Conservation (phyloP, 2,888 invertebrate genomes). For the Homarus gammarus region DNA sequence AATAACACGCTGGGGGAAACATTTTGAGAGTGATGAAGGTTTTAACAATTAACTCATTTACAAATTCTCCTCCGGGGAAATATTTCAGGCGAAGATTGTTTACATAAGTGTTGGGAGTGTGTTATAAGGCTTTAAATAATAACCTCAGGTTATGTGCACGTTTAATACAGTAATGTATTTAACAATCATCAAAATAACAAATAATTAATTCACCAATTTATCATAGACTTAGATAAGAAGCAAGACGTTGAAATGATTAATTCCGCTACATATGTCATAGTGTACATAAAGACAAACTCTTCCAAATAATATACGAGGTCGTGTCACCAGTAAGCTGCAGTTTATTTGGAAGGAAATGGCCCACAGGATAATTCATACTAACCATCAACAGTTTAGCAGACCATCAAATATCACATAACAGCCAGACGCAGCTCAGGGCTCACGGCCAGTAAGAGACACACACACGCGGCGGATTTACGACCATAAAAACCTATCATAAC, state of each 20-base stretch:
- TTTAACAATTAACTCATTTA: no score
- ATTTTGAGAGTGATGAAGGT: no score
- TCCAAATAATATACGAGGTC: neutral
- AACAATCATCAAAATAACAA: neutral
- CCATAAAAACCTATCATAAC: slow-evolving; percentile 8
- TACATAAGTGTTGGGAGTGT: no score
- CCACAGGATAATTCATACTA: neutral
- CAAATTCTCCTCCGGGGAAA: no score
- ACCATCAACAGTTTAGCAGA: slow-evolving; percentile 16
- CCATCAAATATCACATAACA: neutral
- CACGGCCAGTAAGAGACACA: neutral
- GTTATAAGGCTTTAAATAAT: no score
- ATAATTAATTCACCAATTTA: neutral
- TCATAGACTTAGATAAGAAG: neutral
- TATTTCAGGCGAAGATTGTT: no score
- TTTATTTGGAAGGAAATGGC: neutral
- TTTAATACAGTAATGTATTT: no score
- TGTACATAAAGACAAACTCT: neutral
- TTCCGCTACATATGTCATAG: neutral
- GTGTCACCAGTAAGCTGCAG: neutral
- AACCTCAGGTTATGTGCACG: no score
- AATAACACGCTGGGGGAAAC: no score
- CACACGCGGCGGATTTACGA: neutral
- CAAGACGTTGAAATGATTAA: neutral
- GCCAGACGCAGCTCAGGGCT: neutral